Base-by-base conservation (phyloP, 64 coral and sea anemone species). In the Montipora efflorescens region DNA sequence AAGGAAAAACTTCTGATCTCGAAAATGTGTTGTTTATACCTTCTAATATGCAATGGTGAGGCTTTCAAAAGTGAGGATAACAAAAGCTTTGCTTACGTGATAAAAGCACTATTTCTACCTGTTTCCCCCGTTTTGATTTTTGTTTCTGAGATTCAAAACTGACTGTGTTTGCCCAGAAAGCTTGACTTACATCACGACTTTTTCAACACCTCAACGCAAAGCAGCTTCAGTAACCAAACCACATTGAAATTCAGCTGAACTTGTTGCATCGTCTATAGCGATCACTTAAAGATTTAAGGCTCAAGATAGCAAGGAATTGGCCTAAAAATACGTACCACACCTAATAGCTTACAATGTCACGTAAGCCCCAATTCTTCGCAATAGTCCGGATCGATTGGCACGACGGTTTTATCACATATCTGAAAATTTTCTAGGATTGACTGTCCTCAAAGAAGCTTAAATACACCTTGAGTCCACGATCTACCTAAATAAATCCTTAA, bases 401-500 rank as follows among this genome's bases (percentile, higher is more conserved):
- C 3, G 13, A 49, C 67, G 82, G 28, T 15, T 69, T 47, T 67
- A 46, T 46, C 15, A 47, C 15, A 14, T 72, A 70, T 71, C n/a
- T 86, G 71, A 86, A 67, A 70, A 71, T 71, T 72, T 12, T 72
- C 8, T 72, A 44, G 44, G 16, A 7, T 50, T 20, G 12, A 86
- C 8, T 21, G 43, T 3, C 64, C 12, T 90, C 45, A 14, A 67
- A 43, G 11, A 57, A 57, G 18, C 25, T 44, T 50, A 47, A 77
- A 43, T 90, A 78, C 64, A 36, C 36, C 51, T 49, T 52, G 21
- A 83, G 59, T 25, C 21, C 22, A 78, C 46, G 22, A 22, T 50
- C 19, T 46, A 10, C 64, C 79, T n/a, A 94, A 84, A 84, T 77
- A 77, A 91, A 88, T 68, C 43, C 25, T 23, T 47, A 13, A 67